Conservation (phyloP, 2,113 vertebrate genomes). For the Centrocercus urophasianus region DNA sequence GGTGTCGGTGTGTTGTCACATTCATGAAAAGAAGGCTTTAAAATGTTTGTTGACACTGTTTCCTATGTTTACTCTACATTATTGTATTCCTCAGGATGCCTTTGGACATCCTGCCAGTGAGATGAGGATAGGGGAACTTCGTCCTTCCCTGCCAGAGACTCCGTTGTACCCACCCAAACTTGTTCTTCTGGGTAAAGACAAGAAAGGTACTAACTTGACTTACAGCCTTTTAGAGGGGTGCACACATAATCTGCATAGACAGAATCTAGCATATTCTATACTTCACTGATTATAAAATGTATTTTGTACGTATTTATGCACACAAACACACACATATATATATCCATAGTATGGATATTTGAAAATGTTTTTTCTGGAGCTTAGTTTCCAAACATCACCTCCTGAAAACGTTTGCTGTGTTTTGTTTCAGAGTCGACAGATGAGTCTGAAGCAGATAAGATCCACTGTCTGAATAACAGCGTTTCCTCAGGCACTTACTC, state of each 20-base stretch:
- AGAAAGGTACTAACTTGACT: conserved; percentile 88
- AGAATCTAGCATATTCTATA: neutral
- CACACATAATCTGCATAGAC: neutral
- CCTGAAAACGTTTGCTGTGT: conserved; percentile 45
- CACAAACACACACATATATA: accelerated
- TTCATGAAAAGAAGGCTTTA: neutral
- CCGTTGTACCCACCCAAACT: conserved; percentile 98
- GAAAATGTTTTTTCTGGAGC: neutral
- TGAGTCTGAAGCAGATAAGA: conserved; percentile 96
- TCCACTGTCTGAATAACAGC: conserved; percentile 98
- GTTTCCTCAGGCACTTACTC: conserved; percentile 99
- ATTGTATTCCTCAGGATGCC: conserved; percentile 87
- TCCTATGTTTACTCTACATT: neutral
- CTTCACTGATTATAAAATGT: neutral
- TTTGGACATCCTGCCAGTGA: conserved; percentile 95
- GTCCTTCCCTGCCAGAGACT: conserved; percentile 94
- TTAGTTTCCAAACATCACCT: neutral
- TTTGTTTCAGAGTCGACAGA: conserved; percentile 94
- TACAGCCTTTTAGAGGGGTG: neutral
- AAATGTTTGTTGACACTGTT: neutral
- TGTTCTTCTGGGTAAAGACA: conserved; percentile 96
- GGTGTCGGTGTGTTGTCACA: neutral
- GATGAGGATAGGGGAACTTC: conserved; percentile 98
- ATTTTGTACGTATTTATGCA: neutral
- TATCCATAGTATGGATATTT: neutral